Evolutionary conservation across 2,888 invertebrate species (phyloP).

Genomic region (Apotomis turbidana): DNA sequence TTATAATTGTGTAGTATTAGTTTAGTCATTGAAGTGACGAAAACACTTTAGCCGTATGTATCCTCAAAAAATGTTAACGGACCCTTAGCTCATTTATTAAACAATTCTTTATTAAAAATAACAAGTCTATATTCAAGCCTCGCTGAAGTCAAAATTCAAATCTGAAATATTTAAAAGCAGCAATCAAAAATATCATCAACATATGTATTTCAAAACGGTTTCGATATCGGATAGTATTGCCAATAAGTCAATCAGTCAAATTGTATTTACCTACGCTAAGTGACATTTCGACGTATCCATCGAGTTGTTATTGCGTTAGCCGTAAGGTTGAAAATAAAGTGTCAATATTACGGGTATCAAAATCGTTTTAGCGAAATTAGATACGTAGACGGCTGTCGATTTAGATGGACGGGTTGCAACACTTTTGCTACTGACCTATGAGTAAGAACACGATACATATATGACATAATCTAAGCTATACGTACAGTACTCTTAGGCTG

Average conservation of each 20-base stretch:
- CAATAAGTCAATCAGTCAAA: conserved; percentile 41
- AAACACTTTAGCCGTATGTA: too few relatives aligned
- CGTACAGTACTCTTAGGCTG: background rate
- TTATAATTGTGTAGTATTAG: too few relatives aligned
- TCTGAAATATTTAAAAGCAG: conserved; percentile 14
- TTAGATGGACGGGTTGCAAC: conserved; percentile 42
- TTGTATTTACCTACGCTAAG: conserved; percentile 25
- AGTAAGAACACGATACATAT: conserved; percentile 21
- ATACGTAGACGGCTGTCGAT: conserved; percentile 42
- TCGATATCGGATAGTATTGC: conserved; percentile 33
- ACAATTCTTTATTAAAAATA: too few relatives aligned
- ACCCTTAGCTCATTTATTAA: too few relatives aligned
- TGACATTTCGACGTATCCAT: conserved; percentile 24
- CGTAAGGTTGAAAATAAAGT: conserved; percentile 23
- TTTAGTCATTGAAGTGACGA: too few relatives aligned
- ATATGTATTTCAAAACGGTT: conserved; percentile 36
- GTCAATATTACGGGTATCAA: conserved; percentile 23
- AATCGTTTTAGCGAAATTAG: conserved; percentile 41
- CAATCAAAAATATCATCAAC: conserved; percentile 31
- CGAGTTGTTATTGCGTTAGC: conserved; percentile 9
- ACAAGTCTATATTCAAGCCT: too few relatives aligned
- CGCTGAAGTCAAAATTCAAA: conserved; percentile 1
- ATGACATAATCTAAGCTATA: conserved; percentile 1
- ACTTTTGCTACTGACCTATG: conserved; percentile 41
- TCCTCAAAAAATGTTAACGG: too few relatives aligned